Percentiles rank a stretch among this genome's conserved stretches.
Evolutionary conservation across 35 echinoderm and acorn worm species (phyloP).

Genomic region (Heliocidaris erythrogramma): DNA sequence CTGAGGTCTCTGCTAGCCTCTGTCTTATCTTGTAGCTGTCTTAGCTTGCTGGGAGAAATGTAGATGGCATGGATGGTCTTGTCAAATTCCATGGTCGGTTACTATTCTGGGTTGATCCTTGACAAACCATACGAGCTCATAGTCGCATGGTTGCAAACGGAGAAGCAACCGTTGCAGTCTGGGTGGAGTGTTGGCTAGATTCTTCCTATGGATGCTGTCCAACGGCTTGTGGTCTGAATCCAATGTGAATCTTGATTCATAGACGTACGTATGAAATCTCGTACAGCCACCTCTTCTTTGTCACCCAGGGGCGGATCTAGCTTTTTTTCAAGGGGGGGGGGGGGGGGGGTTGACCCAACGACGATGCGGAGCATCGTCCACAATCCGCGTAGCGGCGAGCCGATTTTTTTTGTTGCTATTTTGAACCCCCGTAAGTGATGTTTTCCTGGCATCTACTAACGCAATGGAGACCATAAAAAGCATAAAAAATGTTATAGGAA

Average conservation of each 20-base stretch:
- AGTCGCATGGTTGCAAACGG: no score
- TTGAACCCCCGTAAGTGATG: no score
- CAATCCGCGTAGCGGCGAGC: no score
- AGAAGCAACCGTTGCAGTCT: slow-evolving; percentile 66
- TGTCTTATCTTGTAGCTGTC: slow-evolving; percentile 9
- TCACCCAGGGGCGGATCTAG: slow-evolving; percentile 8
- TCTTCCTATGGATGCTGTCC: slow-evolving; percentile 64
- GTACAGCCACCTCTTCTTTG: slow-evolving; percentile 51
- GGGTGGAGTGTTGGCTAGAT: slow-evolving; percentile 61
- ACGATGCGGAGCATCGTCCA: no score
- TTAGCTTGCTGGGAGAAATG: slow-evolving; percentile 40
- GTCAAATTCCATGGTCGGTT: slow-evolving; percentile 64
- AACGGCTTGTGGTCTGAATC: slow-evolving; percentile 72
- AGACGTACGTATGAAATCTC: slow-evolving; percentile 69
- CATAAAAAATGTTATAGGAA: slow-evolving; percentile 59
- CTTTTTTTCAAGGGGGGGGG: no score
- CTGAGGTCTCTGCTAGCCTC: neutral
- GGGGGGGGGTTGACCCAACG: no score
- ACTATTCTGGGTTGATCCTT: slow-evolving; percentile 40
- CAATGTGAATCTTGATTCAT: slow-evolving; percentile 58
- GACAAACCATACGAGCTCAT: slow-evolving; percentile 49
- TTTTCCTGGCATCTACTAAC: no score
- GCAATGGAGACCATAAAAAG: no score
- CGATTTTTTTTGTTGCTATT: no score
- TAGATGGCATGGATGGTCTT: slow-evolving; percentile 57